These are phyloP conservation scores for Nothobranchius furzeri DNA, from an alignment of 2,113 vertebrate species.

Conservation along the genomic window DNA sequence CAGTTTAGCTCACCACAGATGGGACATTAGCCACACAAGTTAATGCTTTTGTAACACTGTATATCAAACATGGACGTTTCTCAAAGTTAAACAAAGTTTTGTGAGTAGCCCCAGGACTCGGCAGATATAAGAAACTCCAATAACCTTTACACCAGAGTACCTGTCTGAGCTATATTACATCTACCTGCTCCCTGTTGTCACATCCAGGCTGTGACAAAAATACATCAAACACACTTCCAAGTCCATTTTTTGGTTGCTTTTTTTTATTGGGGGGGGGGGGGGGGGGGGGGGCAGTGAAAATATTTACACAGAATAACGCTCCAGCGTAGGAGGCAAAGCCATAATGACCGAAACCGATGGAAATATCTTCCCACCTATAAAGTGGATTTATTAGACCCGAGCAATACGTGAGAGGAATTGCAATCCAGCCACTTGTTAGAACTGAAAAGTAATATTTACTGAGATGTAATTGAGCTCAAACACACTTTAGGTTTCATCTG, in stretches of 20 bases:
- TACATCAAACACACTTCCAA: slow-evolving; percentile 49
- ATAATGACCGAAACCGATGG: slow-evolving; percentile 63
- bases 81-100: slow-evolving; percentile 12
- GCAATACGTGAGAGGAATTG: slow-evolving; percentile 19
- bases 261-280: too few species aligned
- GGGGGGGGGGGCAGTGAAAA: slow-evolving; percentile 29
- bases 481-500: slow-evolving; percentile 23
- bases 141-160: slow-evolving; percentile 34
- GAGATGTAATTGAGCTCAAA: slow-evolving; percentile 35
- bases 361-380: slow-evolving; percentile 36
- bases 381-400: slow-evolving; percentile 54
- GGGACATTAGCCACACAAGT: slow-evolving; percentile 26
- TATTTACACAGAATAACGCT: slow-evolving; percentile 55
- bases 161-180: slow-evolving; percentile 44
- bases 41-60: slow-evolving; percentile 19
- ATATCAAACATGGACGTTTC: slow-evolving; percentile 8
- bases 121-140: slow-evolving; percentile 17
- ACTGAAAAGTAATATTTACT: slow-evolving; percentile 46
- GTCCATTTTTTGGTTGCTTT: slow-evolving; percentile 25
- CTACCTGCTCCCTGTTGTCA: slow-evolving; percentile 40
- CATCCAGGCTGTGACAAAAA: slow-evolving; percentile 49
- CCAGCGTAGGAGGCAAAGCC: slow-evolving; percentile 56
- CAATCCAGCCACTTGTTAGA: slow-evolving; percentile 54
- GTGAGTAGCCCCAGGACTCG: slow-evolving; percentile 23
- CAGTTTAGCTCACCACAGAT: slow-evolving; percentile 24